Percentiles rank a stretch among this genome's conserved stretches.
Evolutionary conservation across 2,888 invertebrate species (phyloP).

Genomic region (Chironomus riparius): DNA sequence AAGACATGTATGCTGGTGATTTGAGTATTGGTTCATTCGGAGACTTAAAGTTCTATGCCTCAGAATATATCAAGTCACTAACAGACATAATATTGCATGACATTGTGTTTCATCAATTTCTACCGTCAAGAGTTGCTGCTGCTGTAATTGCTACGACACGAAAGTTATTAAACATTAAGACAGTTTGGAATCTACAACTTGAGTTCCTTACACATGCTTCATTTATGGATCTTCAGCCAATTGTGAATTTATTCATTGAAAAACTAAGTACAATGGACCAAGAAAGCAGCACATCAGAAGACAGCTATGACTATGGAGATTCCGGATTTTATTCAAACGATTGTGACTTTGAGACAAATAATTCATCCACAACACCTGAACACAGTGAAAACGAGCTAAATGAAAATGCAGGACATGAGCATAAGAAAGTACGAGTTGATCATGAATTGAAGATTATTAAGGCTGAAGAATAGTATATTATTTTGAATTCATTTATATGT

Average conservation of each 20-base stretch:
- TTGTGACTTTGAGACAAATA: not conserved
- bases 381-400: too few relatives aligned
- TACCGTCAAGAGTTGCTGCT: slow-evolving; percentile 7
- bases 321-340: not conserved
- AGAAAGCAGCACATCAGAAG: not conserved
- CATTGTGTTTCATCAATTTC: not conserved
- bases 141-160: not conserved
- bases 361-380: not conserved
- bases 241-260: not conserved
- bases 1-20: not conserved
- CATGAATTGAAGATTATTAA: too few relatives aligned
- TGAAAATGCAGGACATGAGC: too few relatives aligned
- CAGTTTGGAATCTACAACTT: not conserved
- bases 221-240: not conserved
- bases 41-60: not conserved
- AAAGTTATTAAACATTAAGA: not conserved
- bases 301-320: not conserved
- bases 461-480: too few relatives aligned
- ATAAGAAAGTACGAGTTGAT: too few relatives aligned
- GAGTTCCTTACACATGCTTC: not conserved
- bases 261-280: not conserved
- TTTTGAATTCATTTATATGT: too few relatives aligned
- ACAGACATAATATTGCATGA: not conserved
- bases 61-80: not conserved
- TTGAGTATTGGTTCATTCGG: not conserved